Percentiles rank a stretch among this genome's conserved stretches.
Evolutionary conservation across 2,888 invertebrate genomes (phyloP).

Genomic region (Ormyrus thymus): DNA sequence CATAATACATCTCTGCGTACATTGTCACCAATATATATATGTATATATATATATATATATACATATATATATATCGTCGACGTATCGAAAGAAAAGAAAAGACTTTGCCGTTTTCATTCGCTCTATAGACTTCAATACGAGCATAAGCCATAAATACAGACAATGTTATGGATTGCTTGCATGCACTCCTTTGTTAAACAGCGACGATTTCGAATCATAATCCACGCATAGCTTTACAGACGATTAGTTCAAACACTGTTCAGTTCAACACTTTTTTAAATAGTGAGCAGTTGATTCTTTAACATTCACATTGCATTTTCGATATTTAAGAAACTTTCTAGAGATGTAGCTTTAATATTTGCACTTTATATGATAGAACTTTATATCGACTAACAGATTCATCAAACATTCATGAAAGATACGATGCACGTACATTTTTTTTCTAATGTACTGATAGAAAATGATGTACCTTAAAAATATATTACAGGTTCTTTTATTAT

Average conservation of each 20-base stretch:
- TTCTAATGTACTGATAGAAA: not conserved
- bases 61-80: not conserved
- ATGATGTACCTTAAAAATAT: no score
- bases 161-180: conserved; percentile 14
- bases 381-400: no score
- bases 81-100: not conserved
- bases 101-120: not conserved
- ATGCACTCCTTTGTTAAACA: conserved; percentile 7
- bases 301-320: not conserved
- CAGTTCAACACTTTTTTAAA: not conserved
- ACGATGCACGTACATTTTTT: not conserved
- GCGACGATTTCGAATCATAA: conserved; percentile 10
- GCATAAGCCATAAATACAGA: not conserved
- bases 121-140: not conserved
- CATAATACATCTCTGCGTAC: not conserved
- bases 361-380: conserved; percentile 2
- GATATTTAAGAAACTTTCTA: not conserved
- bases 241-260: not conserved
- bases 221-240: not conserved
- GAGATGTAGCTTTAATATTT: conserved; percentile 10
- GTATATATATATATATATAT: not conserved
- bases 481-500: no score
- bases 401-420: no score
- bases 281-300: not conserved
- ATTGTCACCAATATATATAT: not conserved